These are phyloP conservation scores for Balaenoptera acutorostrata DNA, from an alignment of 2,113 vertebrate genomes.

Conservation along the genomic window DNA sequence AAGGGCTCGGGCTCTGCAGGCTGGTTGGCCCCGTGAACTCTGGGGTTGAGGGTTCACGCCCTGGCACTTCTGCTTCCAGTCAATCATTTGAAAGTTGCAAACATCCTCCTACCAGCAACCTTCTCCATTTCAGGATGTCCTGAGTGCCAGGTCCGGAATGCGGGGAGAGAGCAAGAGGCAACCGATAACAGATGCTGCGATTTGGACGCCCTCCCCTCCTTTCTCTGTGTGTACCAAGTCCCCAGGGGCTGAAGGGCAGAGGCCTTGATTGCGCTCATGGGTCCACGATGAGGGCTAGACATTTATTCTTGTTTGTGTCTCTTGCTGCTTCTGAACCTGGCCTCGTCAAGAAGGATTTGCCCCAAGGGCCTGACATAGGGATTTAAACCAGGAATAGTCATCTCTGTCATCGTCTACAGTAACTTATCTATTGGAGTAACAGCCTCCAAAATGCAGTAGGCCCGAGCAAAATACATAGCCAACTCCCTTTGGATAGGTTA, in stretches of 20 bases:
- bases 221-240: not conserved
- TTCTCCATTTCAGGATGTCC: slow-evolving; percentile 63
- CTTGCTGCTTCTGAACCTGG: not conserved
- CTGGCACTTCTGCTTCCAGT: slow-evolving; percentile 62
- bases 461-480: not conserved
- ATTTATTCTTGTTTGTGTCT: not conserved
- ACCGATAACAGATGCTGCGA: slow-evolving; percentile 45
- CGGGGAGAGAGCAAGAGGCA: slow-evolving; percentile 26
- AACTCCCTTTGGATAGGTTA: not conserved
- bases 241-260: not conserved
- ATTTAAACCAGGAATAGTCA: not conserved
- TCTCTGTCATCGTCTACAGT: not conserved
- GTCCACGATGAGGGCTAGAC: not conserved
- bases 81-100: slow-evolving; percentile 72
- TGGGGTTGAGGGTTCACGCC: slow-evolving; percentile 55
- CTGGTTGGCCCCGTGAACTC: slow-evolving; percentile 54
- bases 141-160: slow-evolving; percentile 64
- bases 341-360: not conserved
- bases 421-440: not conserved
- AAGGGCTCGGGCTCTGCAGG: slow-evolving; percentile 33
- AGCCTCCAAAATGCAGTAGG: not conserved
- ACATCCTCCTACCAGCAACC: slow-evolving; percentile 5
- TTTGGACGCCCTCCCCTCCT: not conserved
- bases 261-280: not conserved
- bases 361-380: not conserved